Evolutionary conservation across 2,888 invertebrate species (phyloP).

Genomic region (Apocheima hispidaria): DNA sequence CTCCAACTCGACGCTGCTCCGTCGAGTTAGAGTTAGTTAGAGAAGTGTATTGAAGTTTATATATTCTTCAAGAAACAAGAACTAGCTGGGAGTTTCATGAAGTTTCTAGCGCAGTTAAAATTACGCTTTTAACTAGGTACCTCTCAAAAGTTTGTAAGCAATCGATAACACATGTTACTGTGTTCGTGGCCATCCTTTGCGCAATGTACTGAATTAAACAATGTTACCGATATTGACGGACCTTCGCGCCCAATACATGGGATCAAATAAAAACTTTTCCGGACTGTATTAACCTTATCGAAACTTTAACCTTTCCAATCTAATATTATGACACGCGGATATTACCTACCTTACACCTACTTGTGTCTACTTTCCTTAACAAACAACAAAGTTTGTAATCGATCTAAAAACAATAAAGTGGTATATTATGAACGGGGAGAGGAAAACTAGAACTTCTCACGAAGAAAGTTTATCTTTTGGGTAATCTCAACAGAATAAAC

Average conservation of each 20-base stretch:
- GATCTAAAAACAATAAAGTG: constrained; percentile 34
- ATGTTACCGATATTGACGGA: constrained; percentile 26
- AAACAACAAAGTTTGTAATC: constrained; percentile 28
- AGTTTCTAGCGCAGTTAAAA: constrained; percentile 33
- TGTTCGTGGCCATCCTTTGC: not conserved
- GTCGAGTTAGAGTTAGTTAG: no score
- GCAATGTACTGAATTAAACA: constrained; percentile 9
- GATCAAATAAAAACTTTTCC: constrained; percentile 32
- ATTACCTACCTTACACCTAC: not conserved
- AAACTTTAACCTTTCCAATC: constrained; percentile 9
- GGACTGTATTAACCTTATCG: constrained; percentile 21
- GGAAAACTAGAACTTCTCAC: constrained; percentile 31
- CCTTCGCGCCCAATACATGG: constrained; percentile 8
- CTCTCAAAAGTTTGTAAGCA: constrained; percentile 28
- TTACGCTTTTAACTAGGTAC: constrained; percentile 32
- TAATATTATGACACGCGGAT: constrained; percentile 15
- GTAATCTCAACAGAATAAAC: constrained; percentile 47
- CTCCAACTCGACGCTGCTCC: constrained; percentile 37
- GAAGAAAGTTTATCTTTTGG: constrained; percentile 46
- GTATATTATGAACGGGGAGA: constrained; percentile 23
- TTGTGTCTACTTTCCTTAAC: not conserved
- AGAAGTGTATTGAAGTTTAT: constrained; percentile 31
- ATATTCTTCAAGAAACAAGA: constrained; percentile 38
- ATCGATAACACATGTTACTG: not conserved
- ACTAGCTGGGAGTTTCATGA: constrained; percentile 31